Base-by-base conservation (phyloP, 2,113 vertebrate species). In the Peucedramus taeniatus region DNA sequence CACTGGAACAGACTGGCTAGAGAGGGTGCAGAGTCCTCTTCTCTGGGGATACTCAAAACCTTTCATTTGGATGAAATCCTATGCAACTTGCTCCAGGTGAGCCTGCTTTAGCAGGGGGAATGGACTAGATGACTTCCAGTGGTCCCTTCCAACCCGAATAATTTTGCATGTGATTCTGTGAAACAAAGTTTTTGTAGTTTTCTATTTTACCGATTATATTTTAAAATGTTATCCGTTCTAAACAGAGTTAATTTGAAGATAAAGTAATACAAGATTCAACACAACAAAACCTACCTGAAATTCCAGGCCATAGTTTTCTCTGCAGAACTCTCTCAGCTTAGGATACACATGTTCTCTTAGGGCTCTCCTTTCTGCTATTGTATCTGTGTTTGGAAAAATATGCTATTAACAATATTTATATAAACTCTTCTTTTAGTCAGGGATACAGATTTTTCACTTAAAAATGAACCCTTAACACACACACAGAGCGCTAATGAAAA, bases 291-390 rank as follows among this genome's bases (percentile, higher is more conserved):
- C 53, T 98, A 99, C 99, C 99, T 99, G 99, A 97, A 99, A 99
- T 98, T 99, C 99, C 97, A 99, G 98, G 64, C 99, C 99, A 95
- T 99, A 99, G 97, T 99, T 99, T 98, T 99, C 99, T 97, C 99
- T 98, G 98, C 99, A 99, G 98, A 99, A 99, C 98, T 99, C 99
- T 93, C 99, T 98, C 85, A 99, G 98, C 93, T 99, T 99, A 74
- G 99, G 99, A 97, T 99, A 99, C 63, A 99, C 99, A 14, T 99
- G 99, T 96, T 99, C 99, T 97, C 98, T 99, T 57, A 99, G 97
- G 17, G 99, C 99, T 2, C 98, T 99, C 94, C 99, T 98, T 98
- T 99, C 99, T 60, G 99, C 99, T 96, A 99, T 98, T 16, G 99
- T 99, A 97, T 99, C 99, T 99, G 98, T 26, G 91, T 85, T 57